Evolutionary conservation across 2,888 invertebrate genomes (phyloP).

Genomic region (Nebria brevicollis): DNA sequence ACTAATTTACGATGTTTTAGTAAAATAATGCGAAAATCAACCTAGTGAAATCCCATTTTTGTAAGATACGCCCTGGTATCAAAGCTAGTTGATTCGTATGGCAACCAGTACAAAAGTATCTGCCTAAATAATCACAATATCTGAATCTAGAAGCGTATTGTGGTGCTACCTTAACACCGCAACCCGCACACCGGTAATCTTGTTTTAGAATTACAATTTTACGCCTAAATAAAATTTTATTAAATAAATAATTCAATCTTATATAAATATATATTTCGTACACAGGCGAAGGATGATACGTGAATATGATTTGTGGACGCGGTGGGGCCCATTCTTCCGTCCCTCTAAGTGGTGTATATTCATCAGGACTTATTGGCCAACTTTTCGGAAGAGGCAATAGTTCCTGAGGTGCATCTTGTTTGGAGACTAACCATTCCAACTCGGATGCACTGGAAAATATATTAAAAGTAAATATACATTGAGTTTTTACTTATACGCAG

Average conservation of each 20-base stretch:
- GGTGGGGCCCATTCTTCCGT: constrained; percentile 88
- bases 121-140: constrained; percentile 85
- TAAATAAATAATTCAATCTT: background rate
- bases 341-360: constrained; percentile 72
- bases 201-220: constrained; percentile 75
- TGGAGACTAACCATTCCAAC: constrained; percentile 82
- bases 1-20: constrained; percentile 20
- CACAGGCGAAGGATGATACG: constrained; percentile 75
- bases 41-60: constrained; percentile 73
- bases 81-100: constrained; percentile 80
- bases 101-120: constrained; percentile 88
- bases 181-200: constrained; percentile 84
- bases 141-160: constrained; percentile 79
- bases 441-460: constrained; percentile 71
- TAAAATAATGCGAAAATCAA: constrained; percentile 53
- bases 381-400: constrained; percentile 80
- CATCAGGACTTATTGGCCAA: constrained; percentile 75
- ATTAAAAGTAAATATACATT: constrained; percentile 2
- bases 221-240: constrained; percentile 63
- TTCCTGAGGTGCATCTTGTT: constrained; percentile 80
- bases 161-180: constrained; percentile 80
- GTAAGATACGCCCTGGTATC: constrained; percentile 75
- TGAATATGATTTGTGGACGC: constrained; percentile 83
- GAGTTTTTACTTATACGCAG: background rate
- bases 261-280: constrained; percentile 61